phyloP scores from a whole-genome alignment of 2,888 invertebrate species.

The Lasioglossum oenotherae region DNA sequence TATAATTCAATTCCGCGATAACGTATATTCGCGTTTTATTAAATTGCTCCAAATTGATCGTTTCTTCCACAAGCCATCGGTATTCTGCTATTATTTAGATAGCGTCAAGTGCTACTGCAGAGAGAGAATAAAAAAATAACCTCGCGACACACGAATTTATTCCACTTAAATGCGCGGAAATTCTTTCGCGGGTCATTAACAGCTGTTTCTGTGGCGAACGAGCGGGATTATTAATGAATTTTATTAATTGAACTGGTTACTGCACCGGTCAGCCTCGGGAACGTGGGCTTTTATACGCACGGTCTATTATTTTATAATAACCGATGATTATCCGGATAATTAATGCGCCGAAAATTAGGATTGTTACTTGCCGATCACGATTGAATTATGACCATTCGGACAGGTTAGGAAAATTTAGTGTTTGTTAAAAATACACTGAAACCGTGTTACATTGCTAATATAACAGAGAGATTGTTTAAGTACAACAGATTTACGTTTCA shows the following conservation, averaged over 20 bases:
- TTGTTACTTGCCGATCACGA: neutral
- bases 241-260: slow-evolving; percentile 4
- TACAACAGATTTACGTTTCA: neutral
- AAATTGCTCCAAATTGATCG: neutral
- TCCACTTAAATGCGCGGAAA: slow-evolving; percentile 19
- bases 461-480: neutral
- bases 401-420: neutral
- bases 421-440: neutral
- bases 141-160: neutral
- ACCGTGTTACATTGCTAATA: neutral
- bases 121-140: slow-evolving; percentile 14
- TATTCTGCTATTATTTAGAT: slow-evolving; percentile 2
- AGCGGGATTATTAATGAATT: neutral
- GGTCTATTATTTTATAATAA: neutral
- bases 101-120: neutral
- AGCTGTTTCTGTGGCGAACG: neutral
- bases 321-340: neutral
- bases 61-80: neutral
- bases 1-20: neutral
- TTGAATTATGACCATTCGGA: neutral
- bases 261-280: neutral
- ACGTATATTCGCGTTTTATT: neutral
- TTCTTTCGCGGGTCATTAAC: neutral
- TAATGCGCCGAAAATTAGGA: neutral
- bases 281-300: neutral